Percentiles rank a stretch among this genome's conserved stretches.
phyloP scores from a whole-genome alignment of 1,140 invertebrate species.

The Drosophila malerkotliana region DNA sequence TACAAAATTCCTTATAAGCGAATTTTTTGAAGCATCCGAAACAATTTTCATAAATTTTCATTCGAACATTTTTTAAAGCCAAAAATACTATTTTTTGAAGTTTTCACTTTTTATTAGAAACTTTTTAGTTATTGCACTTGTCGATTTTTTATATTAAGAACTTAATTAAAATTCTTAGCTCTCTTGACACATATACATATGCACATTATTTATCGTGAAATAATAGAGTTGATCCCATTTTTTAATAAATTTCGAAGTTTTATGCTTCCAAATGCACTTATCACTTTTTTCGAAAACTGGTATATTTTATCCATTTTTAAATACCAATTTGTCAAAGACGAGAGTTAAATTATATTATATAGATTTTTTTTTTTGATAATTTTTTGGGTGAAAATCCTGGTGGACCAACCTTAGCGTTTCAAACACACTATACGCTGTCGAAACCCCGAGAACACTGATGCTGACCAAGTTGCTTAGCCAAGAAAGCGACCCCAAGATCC shows the following conservation, averaged over 20 bases:
- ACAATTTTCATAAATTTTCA: constrained; percentile 47
- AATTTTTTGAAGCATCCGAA: constrained; percentile 57
- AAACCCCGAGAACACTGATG: constrained; percentile 84
- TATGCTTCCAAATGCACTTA: constrained; percentile 59
- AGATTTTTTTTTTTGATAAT: constrained; percentile 11
- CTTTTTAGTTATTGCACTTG: constrained; percentile 5
- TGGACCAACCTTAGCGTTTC: constrained; percentile 84
- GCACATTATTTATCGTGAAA: constrained; percentile 36
- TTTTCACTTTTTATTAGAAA: constrained; percentile 26
- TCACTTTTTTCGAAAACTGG: constrained; percentile 37
- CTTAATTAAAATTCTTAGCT: constrained; percentile 7
- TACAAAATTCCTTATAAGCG: constrained; percentile 84
- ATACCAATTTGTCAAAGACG: constrained; percentile 26
- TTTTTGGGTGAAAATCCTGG: constrained; percentile 65
- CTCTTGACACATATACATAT: constrained; percentile 64
- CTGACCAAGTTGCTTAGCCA: constrained; percentile 72
- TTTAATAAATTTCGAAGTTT: neutral
- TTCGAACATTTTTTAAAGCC: neutral
- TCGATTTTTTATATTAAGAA: constrained; percentile 1
- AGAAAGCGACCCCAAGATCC: constrained; percentile 73
- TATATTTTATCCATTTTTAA: constrained; percentile 21
- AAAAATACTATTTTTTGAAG: constrained; percentile 13
- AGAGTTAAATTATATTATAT: constrained; percentile 10
- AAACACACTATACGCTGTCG: constrained; percentile 84
- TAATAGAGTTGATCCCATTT: constrained; percentile 16